These are phyloP conservation scores for Kryptolebias ocellatus DNA, from an alignment of 2,797 vertebrate genomes.

Conservation along the genomic window DNA sequence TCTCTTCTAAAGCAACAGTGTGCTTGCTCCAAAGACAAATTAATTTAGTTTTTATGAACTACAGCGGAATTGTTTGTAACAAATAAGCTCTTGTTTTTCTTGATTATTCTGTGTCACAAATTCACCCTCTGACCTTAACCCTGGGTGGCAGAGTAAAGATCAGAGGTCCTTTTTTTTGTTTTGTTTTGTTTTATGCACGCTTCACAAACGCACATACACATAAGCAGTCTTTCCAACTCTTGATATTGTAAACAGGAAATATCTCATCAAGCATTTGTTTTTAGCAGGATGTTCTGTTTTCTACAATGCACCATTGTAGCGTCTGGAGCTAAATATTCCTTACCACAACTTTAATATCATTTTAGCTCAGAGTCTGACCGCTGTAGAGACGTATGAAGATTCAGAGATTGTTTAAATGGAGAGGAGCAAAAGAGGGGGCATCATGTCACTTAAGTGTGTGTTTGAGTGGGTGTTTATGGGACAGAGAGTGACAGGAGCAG, in stretches of 20 bases:
- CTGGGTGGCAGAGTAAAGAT: neutral
- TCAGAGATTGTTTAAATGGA: slow-evolving; percentile 12
- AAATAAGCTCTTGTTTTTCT: neutral
- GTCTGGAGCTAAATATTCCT: slow-evolving; percentile 15
- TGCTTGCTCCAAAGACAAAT: slow-evolving; percentile 35
- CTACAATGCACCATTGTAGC: neutral
- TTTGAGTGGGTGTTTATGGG: slow-evolving; percentile 20
- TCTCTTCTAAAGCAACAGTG: slow-evolving; percentile 12
- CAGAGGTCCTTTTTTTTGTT: slow-evolving; percentile 1
- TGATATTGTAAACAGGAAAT: slow-evolving; percentile 11
- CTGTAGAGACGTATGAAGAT: slow-evolving; percentile 5
- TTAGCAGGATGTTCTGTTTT: slow-evolving; percentile 4
- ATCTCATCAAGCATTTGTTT: slow-evolving; percentile 1
- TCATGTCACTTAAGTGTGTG: slow-evolving; percentile 8
- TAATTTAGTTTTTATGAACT: slow-evolving; percentile 39
- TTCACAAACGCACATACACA: neutral
- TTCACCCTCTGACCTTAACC: slow-evolving; percentile 4
- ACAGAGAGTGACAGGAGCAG: slow-evolving; percentile 36
- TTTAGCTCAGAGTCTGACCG: slow-evolving; percentile 6
- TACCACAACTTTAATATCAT: slow-evolving; percentile 2
- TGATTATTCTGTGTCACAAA: slow-evolving; percentile 12
- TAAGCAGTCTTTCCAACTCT: neutral
- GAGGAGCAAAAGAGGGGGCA: slow-evolving; percentile 12
- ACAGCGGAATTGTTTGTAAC: slow-evolving; percentile 6
- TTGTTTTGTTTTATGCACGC: neutral